Base-by-base conservation (phyloP, 1,140 invertebrate species). In the Danaus plexippus region DNA sequence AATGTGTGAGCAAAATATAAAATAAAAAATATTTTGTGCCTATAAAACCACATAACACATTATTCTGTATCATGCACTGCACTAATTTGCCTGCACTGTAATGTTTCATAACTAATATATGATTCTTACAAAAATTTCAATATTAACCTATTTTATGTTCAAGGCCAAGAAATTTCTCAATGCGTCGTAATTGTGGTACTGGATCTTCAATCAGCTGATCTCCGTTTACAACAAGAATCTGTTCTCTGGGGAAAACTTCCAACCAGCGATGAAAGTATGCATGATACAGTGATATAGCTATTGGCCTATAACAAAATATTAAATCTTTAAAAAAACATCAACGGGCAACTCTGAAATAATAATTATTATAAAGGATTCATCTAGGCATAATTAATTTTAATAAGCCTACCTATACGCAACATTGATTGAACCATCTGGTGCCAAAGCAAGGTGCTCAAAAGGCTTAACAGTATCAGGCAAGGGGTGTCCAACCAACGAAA, bases 161-260 rank as follows among this genome's bases (percentile, higher is more conserved):
- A 4, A 98, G 84, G 59, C 90, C 94, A 42, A 99, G 90, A 83
- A 99, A 99, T 43, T 92, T 89, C 82, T 96, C 95, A 60, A 98
- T 96, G 57, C 93, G 91, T 45, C 93, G 92, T 54, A 99, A 86
- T 85, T 98, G 97, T 0, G 92, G 92, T 3, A 97, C 94, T 0
- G 98, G 98, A 81, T 98, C 94, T 75, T 94, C 94, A 64, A 99
- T 97, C n/a, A 99, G 90, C 56, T 93, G 91, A 88, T 99, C 97
- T 0, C 97, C 97, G 83, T 97, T 97, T 44, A 99, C 97, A 47
- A 99, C 92, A 57, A 98, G 92, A 45, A 99, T 93, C 78, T 98
- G 97, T 47, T 94, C 91, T 9, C 94, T 88, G 0, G 95, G 92
- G 88, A 99, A 99, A 53, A 94, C 92, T 82, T 95, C 94, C 47